These are phyloP conservation scores for Drosophila melanogaster DNA, from an alignment of 1,140 invertebrate genomes.

Conservation along the genomic window DNA sequence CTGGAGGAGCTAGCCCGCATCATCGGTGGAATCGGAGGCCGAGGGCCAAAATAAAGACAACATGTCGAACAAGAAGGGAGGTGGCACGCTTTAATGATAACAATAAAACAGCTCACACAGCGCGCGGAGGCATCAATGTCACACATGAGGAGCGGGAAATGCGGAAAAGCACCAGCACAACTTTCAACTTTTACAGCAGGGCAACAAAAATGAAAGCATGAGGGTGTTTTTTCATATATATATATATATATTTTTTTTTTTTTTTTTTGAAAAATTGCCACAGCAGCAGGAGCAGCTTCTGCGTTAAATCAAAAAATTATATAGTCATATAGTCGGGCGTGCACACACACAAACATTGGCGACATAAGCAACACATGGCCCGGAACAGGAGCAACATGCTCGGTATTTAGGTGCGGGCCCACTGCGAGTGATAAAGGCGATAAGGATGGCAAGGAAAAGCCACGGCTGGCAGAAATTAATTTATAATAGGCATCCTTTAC, in stretches of 20 bases:
- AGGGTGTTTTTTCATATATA: slow-evolving; percentile 40
- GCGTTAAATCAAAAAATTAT: slow-evolving; percentile 84
- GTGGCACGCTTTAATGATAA: slow-evolving; percentile 79
- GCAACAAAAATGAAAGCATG: slow-evolving; percentile 65
- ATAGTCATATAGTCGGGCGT: slow-evolving; percentile 79
- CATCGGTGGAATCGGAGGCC: slow-evolving; percentile 15
- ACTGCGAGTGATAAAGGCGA: slow-evolving; percentile 61
- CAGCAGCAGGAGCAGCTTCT: slow-evolving; percentile 50
- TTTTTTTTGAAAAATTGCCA: slow-evolving; percentile 77
- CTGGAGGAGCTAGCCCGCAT: slow-evolving; percentile 54
- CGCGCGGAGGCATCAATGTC: slow-evolving; percentile 71
- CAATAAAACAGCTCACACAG: slow-evolving; percentile 76
- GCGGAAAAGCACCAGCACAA: slow-evolving; percentile 52
- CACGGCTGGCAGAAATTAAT: slow-evolving; percentile 80
- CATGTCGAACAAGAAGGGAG: slow-evolving; percentile 55
- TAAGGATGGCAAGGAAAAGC: slow-evolving; percentile 47
- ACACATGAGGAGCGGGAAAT: slow-evolving; percentile 32
- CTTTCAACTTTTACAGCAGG: slow-evolving; percentile 63
- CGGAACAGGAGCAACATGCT: slow-evolving; percentile 64
- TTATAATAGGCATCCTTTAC: slow-evolving; percentile 84
- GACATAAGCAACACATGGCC: slow-evolving; percentile 17
- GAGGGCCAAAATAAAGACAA: slow-evolving; percentile 46
- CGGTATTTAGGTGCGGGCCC: slow-evolving; percentile 48
- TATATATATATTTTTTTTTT: no score
- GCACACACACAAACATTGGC: slow-evolving; percentile 33